Evolutionary conservation across 2,888 invertebrate species (phyloP).

Genomic region (Lydus trimaculatus): DNA sequence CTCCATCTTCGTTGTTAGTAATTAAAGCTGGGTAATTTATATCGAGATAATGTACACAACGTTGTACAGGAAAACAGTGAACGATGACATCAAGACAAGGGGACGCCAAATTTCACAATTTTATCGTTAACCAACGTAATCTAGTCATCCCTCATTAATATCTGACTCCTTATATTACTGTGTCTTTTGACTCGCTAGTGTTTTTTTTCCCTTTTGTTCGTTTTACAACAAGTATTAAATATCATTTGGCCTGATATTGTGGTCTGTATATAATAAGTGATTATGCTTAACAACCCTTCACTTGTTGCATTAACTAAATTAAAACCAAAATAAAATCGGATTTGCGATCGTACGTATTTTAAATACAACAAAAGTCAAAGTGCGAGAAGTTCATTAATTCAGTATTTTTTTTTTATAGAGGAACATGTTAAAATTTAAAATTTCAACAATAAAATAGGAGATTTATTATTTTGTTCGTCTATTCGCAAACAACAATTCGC

Average conservation of each 20-base stretch:
- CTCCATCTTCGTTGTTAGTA: constrained; percentile 46
- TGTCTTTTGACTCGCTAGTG: neutral
- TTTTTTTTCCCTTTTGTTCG: neutral
- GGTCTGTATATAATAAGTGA: neutral
- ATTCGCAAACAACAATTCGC: too few relatives aligned
- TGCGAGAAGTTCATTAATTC: neutral
- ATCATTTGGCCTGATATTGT: neutral
- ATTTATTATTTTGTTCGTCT: too few relatives aligned
- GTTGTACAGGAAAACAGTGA: constrained; percentile 33
- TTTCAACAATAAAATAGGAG: too few relatives aligned
- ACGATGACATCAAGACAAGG: constrained; percentile 34
- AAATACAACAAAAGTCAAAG: neutral
- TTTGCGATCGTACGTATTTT: neutral
- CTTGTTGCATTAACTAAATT: neutral
- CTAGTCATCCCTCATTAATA: constrained; percentile 5
- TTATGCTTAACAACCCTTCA: neutral
- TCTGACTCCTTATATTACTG: neutral
- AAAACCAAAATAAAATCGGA: neutral
- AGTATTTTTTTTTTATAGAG: neutral
- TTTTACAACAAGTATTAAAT: neutral
- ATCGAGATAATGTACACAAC: constrained; percentile 48
- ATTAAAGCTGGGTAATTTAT: constrained; percentile 49
- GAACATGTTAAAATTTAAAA: too few relatives aligned
- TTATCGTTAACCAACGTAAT: constrained; percentile 20
- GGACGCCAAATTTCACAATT: constrained; percentile 33